phyloP scores from a whole-genome alignment of 2,888 invertebrate species.

The Meteorus colon region DNA sequence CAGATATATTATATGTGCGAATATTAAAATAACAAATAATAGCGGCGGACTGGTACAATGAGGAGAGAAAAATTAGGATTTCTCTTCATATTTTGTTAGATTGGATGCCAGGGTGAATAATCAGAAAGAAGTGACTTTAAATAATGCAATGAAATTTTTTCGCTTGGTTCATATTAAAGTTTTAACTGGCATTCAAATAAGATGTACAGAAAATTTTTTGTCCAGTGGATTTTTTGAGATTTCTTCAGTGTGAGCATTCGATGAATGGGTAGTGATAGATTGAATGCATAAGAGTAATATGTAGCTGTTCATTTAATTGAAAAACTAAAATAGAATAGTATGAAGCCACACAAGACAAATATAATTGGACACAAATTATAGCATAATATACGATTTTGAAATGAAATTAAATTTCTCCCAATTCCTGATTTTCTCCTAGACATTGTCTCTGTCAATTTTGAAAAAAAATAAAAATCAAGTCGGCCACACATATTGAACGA shows the following conservation, averaged over 20 bases:
- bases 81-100: constrained; percentile 5
- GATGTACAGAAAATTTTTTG: neutral
- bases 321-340: no score
- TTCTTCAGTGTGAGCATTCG: no score
- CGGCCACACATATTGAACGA: neutral
- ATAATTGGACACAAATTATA: no score
- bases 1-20: neutral
- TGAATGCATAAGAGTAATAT: no score
- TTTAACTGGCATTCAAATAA: neutral
- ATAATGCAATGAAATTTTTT: neutral
- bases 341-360: no score
- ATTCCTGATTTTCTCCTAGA: no score
- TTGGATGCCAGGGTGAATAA: neutral
- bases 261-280: no score
- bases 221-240: no score
- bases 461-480: neutral
- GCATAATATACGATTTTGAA: no score
- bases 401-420: no score
- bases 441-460: neutral
- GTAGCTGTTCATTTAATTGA: no score
- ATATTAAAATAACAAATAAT: constrained; percentile 3
- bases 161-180: neutral
- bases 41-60: neutral
- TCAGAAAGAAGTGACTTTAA: neutral
- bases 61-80: neutral